Evolutionary conservation across 2,888 invertebrate genomes (phyloP).

Genomic region (Eurois occulta): DNA sequence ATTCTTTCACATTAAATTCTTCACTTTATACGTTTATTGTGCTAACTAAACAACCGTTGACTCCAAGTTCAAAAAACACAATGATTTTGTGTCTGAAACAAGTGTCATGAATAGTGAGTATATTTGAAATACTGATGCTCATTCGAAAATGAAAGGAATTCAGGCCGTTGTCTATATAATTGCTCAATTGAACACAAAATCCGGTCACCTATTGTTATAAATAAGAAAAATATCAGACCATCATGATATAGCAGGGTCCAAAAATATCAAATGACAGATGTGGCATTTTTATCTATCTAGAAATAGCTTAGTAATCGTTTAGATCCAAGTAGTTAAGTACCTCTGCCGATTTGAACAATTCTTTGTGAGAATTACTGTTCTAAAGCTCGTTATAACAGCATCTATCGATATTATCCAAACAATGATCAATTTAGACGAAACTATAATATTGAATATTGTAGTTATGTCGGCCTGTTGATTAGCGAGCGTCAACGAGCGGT

Average conservation of each 20-base stretch:
- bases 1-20: conserved; percentile 36
- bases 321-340: not conserved
- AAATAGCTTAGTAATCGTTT: conserved; percentile 1
- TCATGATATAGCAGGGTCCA: not conserved
- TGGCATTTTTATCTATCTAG: conserved; percentile 1
- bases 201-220: conserved; percentile 1
- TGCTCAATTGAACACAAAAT: conserved; percentile 13
- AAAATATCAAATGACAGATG: not conserved
- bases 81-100: conserved; percentile 13
- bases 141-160: conserved; percentile 18
- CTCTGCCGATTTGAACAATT: not conserved
- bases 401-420: not conserved
- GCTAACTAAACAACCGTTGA: conserved; percentile 16
- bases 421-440: conserved; percentile 18
- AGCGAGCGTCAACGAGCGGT: conserved; percentile 73
- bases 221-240: not conserved
- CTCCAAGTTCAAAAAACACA: conserved; percentile 27
- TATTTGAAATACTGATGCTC: conserved; percentile 18
- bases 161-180: conserved; percentile 12
- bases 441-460: conserved; percentile 31
- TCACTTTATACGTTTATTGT: conserved; percentile 26
- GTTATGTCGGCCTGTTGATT: conserved; percentile 70
- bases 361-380: not conserved
- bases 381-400: not conserved
- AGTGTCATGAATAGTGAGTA: not conserved